Evolutionary conservation across 2,797 vertebrate species (phyloP), one percentile per base, ranked within the genome.

Genomic region (Bovichtus variegatus): DNA sequence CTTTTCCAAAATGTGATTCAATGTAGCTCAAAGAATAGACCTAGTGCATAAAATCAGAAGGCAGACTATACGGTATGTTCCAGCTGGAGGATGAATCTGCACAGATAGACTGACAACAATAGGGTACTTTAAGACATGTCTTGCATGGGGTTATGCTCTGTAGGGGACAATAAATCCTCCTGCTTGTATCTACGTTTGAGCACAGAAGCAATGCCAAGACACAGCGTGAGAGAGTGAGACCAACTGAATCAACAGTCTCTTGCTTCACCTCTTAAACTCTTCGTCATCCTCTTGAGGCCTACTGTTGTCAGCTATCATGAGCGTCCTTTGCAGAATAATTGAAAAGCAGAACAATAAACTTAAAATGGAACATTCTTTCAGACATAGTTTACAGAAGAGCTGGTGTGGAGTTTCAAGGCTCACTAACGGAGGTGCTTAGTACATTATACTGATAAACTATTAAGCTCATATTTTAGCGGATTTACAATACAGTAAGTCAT

Each of bases 171-270:
- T 86, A 89, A 91, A 91, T 88, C 88, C 80, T 81, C 40, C 71
- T 71, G 68, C 74, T 85, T 74, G 61, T 79, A 40, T 77, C 61
- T 49, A 78, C 80, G 74, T 85, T 71, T 66, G 71, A 74, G 77
- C 47, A 77, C 76, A 79, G 67, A 67, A 91, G 71, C 76, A 67
- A 85, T 67, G 87, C 87, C 90, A 89, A 91, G 74, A 63, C 91
- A 72, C 86, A 86, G 87, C 86, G 54, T 84, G 90, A 71, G 16
- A 40, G 78, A 61, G 40, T 19, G 44, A 82, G 71, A 80, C 72
- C 83, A 82, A 86, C 84, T 91, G 76, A 88, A 71, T 83, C 74
- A 90, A 93, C 82, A 89, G 11, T 67, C 74, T 79, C 67, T 82
- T 67, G 66, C 62, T 80, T 78, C 72, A 83, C 81, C 41, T 84